Base-by-base conservation (phyloP, 2,113 vertebrate species). In the Mystacornis crossleyi region DNA sequence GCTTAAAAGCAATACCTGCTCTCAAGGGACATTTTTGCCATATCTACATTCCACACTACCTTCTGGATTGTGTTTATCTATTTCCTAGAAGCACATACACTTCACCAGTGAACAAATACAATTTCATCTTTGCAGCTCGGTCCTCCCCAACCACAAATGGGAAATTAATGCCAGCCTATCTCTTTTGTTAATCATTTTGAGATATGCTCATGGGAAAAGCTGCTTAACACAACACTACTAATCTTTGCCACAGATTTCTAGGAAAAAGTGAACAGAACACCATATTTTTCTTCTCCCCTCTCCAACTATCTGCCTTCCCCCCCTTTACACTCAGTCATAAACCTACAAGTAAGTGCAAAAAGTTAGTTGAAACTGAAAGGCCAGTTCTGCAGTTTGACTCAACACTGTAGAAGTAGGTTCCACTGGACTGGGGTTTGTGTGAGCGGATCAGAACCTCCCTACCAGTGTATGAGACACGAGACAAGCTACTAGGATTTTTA, bases 1-100 rank as follows among this genome's bases (percentile, higher is more conserved):
- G 66, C 75, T 94, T 90, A 82, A 80, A 91, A 95, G 66, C 42
- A 82, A 53, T 77, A 87, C 61, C 54, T 82, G 67, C 51, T 83
- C 85, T 69, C 74, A 66, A 77, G 79, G 47, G 78, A 80, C 2
- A 3, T 43, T 90, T 89, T 81, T 93, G 47, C 47, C 15, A 1
- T 72, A 75, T 79, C 78, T 73, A 0, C 42, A 16, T 73, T 90
- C 73, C 74, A 69, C 60, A 26, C 45, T 28, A 42, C 53, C 23
- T 86, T 58, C 84, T 58, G 55, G 45, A 50, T 71, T 58, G 62
- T 47, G 47, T 78, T 89, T 83, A 33, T 93, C 87, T 78, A 47
- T 65, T 91, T 88, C 66, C 67, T 93, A 86, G 79, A 90, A 81
- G 53, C 31, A 43, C 5, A 33, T 47, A 73, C 15, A 42, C 58